Percentiles rank a stretch among this genome's conserved stretches.
These are phyloP conservation scores for Naso thynnoides DNA, from an alignment of 2,797 vertebrate genomes.

Conservation along the genomic window DNA sequence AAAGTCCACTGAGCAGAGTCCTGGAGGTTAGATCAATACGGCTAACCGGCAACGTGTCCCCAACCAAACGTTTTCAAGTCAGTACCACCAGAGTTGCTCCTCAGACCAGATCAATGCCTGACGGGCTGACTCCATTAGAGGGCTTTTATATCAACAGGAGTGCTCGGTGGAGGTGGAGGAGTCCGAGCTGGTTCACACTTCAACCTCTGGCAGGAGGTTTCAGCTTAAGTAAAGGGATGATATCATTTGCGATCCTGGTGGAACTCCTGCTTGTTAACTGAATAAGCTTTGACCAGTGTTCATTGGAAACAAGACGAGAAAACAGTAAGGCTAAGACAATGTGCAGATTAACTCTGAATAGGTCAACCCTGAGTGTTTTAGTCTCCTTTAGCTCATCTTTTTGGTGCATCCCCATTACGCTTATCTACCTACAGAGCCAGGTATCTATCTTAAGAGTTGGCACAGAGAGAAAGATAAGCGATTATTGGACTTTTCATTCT, in stretches of 20 bases:
- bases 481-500: neutral
- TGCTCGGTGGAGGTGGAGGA: conserved; percentile 45
- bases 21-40: conserved; percentile 56
- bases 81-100: conserved; percentile 27
- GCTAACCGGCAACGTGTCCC: conserved; percentile 31
- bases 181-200: conserved; percentile 33
- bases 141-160: conserved; percentile 57
- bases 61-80: conserved; percentile 63
- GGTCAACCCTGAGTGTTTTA: too few species aligned
- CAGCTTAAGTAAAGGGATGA: conserved; percentile 44
- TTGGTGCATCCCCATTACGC: too few species aligned
- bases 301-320: conserved; percentile 16
- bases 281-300: conserved; percentile 4
- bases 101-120: conserved; percentile 67
- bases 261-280: conserved; percentile 20
- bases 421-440: neutral
- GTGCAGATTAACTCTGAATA: neutral
- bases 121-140: conserved; percentile 62
- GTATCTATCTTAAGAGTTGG: neutral
- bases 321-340: neutral
- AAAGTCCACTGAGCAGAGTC: conserved; percentile 42
- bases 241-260: conserved; percentile 18
- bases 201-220: conserved; percentile 34
- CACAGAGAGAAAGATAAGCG: neutral
- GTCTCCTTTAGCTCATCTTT: neutral